Evolutionary conservation across 2,888 invertebrate genomes (phyloP).

Genomic region (Bhutanitis thaidina): DNA sequence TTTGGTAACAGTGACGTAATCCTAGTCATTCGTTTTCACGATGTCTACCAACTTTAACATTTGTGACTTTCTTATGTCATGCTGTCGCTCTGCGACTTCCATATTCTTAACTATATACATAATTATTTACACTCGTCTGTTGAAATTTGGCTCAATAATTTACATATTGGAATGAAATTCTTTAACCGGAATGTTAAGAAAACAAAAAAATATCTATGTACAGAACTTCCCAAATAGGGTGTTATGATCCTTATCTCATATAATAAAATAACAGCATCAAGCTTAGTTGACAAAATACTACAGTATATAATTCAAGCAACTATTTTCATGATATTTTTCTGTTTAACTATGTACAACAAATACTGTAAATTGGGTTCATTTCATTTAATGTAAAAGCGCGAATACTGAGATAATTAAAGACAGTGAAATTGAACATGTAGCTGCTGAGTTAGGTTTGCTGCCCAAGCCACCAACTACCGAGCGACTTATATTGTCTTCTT

Average conservation of each 20-base stretch:
- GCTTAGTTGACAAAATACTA: conserved; percentile 54
- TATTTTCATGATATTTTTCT: conserved; percentile 48
- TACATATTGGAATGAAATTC: conserved; percentile 69
- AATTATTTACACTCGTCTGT: conserved; percentile 71
- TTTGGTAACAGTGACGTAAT: conserved; percentile 19
- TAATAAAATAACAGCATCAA: conserved; percentile 59
- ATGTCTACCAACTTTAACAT: conserved; percentile 41
- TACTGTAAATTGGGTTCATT: conserved; percentile 26
- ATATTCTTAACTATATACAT: conserved; percentile 71
- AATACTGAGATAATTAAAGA: conserved; percentile 52
- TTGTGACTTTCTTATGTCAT: conserved; percentile 25
- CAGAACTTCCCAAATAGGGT: conserved; percentile 44
- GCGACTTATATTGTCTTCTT: conserved; percentile 57
- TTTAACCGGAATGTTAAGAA: conserved; percentile 72
- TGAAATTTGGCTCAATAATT: conserved; percentile 61
- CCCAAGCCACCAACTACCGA: conserved; percentile 62
- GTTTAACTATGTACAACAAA: conserved; percentile 59
- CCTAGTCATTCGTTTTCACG: conserved; percentile 45
- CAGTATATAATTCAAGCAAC: conserved; percentile 55
- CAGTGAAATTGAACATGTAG: conserved; percentile 38
- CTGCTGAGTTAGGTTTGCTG: conserved; percentile 49
- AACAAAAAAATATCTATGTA: conserved; percentile 53
- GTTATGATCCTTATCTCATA: conserved; percentile 25
- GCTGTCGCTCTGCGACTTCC: conserved; percentile 69
- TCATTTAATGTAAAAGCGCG: conserved; percentile 53